Base-by-base conservation (phyloP, 2,797 vertebrate species). In the Poeciliopsis turneri region DNA sequence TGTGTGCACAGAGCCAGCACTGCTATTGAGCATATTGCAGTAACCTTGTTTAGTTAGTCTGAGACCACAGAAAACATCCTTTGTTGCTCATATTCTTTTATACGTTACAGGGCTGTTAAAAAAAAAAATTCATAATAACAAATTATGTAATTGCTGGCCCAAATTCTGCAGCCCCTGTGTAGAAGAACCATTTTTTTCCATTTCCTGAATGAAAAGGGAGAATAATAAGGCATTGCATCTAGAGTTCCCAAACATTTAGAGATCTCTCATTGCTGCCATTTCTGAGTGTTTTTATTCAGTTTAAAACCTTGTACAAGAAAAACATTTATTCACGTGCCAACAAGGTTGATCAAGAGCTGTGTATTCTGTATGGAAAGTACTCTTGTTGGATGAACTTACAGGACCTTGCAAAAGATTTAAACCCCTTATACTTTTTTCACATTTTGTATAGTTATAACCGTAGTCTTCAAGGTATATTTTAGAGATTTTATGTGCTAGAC, bases 281-380 rank as follows among this genome's bases (percentile, higher is more conserved):
- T 69, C 2, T 69, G 66, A 69, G 5, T 69, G 23, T 43, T 69
- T 43, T 69, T 39, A 43, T 69, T 69, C 66, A 43, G 66, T 12
- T 69, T 69, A 25, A 69, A 43, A 69, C 66, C 39, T 69, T 43
- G 39, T 13, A 69, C 66, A 43, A n/a, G 39, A 68, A 66, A 59
- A 39, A 0, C 66, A 6, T 43, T 43, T 36, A 13, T 68, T 41
- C 23, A 11, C 5, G 2, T 41, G 64, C 11, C 39, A 68, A 68
- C 39, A 68, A 68, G 64, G 36, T 68, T 23, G 5, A 25, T n/a
- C 39, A 7, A 23, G 23, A 69, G 33, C 23, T 43, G 4, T 69
- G 20, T n/a, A 5, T 43, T 41, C 66, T 25, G 23, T 15, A n/a
- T 13, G 3, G 39, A 43, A 69, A 69, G 39, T 15, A 12, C 5